A percentile compares a stretch with the other conserved stretches of the same genome.
Conservation (phyloP, 2,797 vertebrate species). For the Pipistrellus pygmaeus region DNA sequence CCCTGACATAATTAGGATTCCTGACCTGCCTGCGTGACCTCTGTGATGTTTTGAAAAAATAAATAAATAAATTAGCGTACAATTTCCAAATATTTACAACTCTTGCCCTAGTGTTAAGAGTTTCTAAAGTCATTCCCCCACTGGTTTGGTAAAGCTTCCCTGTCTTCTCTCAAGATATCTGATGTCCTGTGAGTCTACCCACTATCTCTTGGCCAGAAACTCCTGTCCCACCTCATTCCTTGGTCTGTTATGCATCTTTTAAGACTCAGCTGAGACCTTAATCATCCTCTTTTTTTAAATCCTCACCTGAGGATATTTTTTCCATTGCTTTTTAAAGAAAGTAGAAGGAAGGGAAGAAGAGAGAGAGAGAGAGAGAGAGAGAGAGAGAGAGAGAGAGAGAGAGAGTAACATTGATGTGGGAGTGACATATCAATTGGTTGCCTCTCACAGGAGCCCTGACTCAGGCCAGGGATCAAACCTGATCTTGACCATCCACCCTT, state of each 20-base stretch:
- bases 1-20: background rate
- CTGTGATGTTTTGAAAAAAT: background rate
- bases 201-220: background rate
- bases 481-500: too few relatives aligned
- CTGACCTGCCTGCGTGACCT: background rate
- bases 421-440: too few relatives aligned
- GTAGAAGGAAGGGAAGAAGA: too few relatives aligned
- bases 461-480: too few relatives aligned
- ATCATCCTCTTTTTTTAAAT: background rate
- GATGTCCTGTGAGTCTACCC: background rate
- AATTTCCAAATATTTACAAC: slow-evolving; percentile 18
- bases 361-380: too few relatives aligned
- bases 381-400: too few relatives aligned
- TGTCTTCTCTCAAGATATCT: background rate
- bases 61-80: background rate
- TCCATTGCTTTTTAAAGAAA: too few relatives aligned
- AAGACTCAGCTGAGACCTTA: slow-evolving; percentile 22
- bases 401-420: too few relatives aligned
- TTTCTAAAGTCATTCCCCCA: background rate
- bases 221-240: background rate
- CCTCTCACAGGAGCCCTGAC: too few relatives aligned
- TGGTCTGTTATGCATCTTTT: background rate
- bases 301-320: too few relatives aligned
- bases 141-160: background rate
- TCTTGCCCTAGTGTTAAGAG: background rate